A percentile compares a stretch with the other conserved stretches of the same genome.
These are phyloP conservation scores for Lasius fuliginosus DNA, from an alignment of 2,888 invertebrate species.

Conservation along the genomic window DNA sequence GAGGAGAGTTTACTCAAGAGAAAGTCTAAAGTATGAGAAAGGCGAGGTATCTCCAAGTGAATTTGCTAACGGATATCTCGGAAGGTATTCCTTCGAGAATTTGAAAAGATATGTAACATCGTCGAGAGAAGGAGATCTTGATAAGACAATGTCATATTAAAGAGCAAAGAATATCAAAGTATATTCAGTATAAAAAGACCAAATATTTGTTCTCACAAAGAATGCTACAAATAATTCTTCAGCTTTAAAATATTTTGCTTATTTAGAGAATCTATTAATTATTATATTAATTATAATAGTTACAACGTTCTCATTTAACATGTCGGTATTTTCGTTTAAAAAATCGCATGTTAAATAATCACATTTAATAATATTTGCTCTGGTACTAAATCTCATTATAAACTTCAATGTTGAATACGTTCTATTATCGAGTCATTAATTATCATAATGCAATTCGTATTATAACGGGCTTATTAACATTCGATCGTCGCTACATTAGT, in stretches of 20 bases:
- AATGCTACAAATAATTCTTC: not conserved
- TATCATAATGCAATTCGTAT: constrained; percentile 19
- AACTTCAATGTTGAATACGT: not conserved
- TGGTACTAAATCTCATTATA: not conserved
- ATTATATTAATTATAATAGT: not conserved
- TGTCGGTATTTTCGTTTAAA: not conserved
- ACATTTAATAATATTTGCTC: not conserved
- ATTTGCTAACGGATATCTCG: constrained; percentile 34
- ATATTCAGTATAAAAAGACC: not conserved
- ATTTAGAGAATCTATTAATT: not conserved
- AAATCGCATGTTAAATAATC: not conserved
- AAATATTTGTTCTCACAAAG: constrained; percentile 19
- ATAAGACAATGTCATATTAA: constrained; percentile 32
- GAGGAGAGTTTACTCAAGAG: constrained; percentile 31
- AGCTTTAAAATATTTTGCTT: not conserved
- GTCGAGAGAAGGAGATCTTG: constrained; percentile 3
- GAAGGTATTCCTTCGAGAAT: constrained; percentile 43
- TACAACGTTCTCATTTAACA: not conserved
- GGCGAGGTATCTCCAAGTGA: constrained; percentile 30
- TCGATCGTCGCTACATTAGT: constrained; percentile 22
- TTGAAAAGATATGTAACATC: constrained; percentile 45
- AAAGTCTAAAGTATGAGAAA: constrained; percentile 25
- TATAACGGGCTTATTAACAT: constrained; percentile 29
- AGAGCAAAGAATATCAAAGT: not conserved
- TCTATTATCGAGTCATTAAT: constrained; percentile 19